Base-by-base conservation (phyloP, 2,113 vertebrate genomes). In the Crotophaga sulcirostris region DNA sequence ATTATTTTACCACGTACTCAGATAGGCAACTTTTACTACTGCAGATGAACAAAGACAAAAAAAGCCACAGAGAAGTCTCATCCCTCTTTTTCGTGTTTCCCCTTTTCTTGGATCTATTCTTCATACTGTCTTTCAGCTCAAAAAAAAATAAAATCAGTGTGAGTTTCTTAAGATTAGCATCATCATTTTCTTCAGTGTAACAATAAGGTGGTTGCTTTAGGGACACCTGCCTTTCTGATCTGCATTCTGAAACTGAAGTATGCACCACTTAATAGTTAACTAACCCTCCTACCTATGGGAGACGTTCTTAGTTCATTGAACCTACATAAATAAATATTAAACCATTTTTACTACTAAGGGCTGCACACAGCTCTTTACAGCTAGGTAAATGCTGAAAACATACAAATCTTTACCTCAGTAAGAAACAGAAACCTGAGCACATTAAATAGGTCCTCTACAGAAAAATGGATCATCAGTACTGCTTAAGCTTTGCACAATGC, bases 1-100 rank as follows among this genome's bases (percentile, higher is more conserved):
- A 97, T 97, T 97, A 95, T 96, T 97, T 97, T 97, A 97, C 74
- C 94, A 84, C 87, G 86, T 96, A 97, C 74, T 93, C 49, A 51
- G 40, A 73, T 88, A 97, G 75, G 82, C 92, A 97, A 94, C 64
- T 97, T 97, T 96, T 97, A 97, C 90, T 96, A 40, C 87, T 96
- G 84, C 90, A 89, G 80, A 69, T 79, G 83, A 96, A 95, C 88
- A 93, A 97, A 96, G 92, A 92, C 52, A 87, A 96, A 96, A 96
- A 97, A 96, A 94, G 25, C 52, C 10, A 5, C 34, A 86, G 72
- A 75, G 44, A 49, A 87, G 72, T 78, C 38, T 67, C 20, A 44
- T 90, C 84, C 20, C 14, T 42, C 5, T 49, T 70, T 83, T 85
- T 66, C 2, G 0, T 44, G 16, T 47, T 88, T 49, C 11, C 8